Conservation (phyloP, 2,113 vertebrate species). For the Propithecus coquereli region DNA sequence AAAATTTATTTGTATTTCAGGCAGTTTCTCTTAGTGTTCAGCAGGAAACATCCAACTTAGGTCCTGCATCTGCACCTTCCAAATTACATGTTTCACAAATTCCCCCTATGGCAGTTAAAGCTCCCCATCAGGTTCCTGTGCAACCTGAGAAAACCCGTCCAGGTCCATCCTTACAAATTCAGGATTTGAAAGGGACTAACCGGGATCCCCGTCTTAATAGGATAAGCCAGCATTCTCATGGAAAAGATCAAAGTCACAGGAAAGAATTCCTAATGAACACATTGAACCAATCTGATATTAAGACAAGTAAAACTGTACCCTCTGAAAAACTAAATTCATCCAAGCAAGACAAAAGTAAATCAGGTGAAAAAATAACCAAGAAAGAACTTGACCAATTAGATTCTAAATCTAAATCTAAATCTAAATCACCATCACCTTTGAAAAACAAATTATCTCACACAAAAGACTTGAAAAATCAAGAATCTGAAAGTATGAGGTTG, state of each 20-base stretch:
- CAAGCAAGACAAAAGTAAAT: slow-evolving; percentile 86
- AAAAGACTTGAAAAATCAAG: slow-evolving; percentile 85
- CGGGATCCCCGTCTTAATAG: slow-evolving; percentile 96
- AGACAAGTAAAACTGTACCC: slow-evolving; percentile 77
- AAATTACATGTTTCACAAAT: slow-evolving; percentile 83
- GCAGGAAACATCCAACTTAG: slow-evolving; percentile 81
- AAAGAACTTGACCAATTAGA: slow-evolving; percentile 86
- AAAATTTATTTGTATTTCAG: slow-evolving; percentile 75
- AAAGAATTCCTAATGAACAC: slow-evolving; percentile 83
- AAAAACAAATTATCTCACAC: slow-evolving; percentile 82
- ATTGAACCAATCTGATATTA: slow-evolving; percentile 81
- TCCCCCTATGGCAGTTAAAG: slow-evolving; percentile 79
- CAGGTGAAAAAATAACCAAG: slow-evolving; percentile 83
- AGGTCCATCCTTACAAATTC: slow-evolving; percentile 81
- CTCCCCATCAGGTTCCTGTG: slow-evolving; percentile 78
- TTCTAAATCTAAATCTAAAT: slow-evolving; percentile 88
- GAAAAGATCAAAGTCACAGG: slow-evolving; percentile 88
- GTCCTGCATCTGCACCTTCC: slow-evolving; percentile 81
- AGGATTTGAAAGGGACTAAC: slow-evolving; percentile 87
- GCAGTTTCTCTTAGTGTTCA: slow-evolving; percentile 88
- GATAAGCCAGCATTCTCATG: slow-evolving; percentile 77
- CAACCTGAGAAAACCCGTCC: slow-evolving; percentile 83
- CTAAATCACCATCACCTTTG: slow-evolving; percentile 90
- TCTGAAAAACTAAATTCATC: slow-evolving; percentile 82
- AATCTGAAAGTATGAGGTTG: slow-evolving; percentile 82